Base-by-base conservation (phyloP, 2,113 vertebrate species). In the Microtus montanus region DNA sequence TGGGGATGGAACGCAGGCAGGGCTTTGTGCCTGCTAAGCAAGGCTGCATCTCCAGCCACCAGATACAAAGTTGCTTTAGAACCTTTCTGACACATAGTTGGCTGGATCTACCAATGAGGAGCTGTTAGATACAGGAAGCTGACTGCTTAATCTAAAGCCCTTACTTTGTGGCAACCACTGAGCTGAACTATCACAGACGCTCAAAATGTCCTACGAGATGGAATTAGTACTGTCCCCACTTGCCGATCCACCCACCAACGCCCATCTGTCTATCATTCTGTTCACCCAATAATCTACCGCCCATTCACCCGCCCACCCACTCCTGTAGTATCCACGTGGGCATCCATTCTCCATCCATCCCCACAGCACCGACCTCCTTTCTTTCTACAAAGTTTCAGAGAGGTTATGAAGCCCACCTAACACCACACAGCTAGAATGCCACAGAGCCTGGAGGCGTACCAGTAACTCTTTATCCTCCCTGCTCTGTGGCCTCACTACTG, bases 381-480 rank as follows among this genome's bases (percentile, higher is more conserved):
- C 58, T 84, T 68, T 82, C 66, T 47, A 38, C 14, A 54, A 44
- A 26, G 33, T 80, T 80, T 88, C 95, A 91, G 95, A 94, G 93
- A 95, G 87, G 79, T 68, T 30, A 85, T 77, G 75, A 61, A 61
- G 63, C 49, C 79, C 49, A 66, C 64, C 41, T 17, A 19, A 52
- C 7, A 3, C 63, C 87, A 89, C 92, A 87, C 44, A 97, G 91
- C 68, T 15, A 20, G 78, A 2, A 41, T 49, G 80, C 22, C 1
- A 64, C 75, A 64, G 84, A 66, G 30, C n/a, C 5, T 7, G 26
- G 30, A 78, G 83, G 1, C 2, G 41, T 88, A 33, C 30, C 63
- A 80, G 58, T 61, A 35, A n/a, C 24, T 24, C 73, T 49, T 63
- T 52, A 14, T 49, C 63, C 49, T 19, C 73, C 26, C 66, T 15